Percentiles rank a stretch among this genome's conserved stretches.
These are phyloP conservation scores for Hyperoplus immaculatus DNA, from an alignment of 2,797 vertebrate genomes.

Conservation along the genomic window DNA sequence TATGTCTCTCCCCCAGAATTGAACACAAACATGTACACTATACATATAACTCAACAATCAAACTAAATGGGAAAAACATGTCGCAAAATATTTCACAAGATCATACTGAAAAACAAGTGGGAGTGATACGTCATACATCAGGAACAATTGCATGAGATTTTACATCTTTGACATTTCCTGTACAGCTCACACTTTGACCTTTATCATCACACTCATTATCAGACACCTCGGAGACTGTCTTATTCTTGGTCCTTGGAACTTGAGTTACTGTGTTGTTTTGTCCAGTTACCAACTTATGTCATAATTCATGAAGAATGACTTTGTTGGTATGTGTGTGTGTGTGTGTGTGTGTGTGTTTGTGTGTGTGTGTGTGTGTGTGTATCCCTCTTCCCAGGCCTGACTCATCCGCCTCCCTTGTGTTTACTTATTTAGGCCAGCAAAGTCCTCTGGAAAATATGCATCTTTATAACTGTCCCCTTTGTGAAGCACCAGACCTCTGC, in stretches of 20 bases:
- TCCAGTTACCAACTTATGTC: slow-evolving; percentile 37
- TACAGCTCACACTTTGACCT: no score
- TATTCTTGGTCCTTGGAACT: not conserved
- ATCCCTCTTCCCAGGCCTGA: slow-evolving; percentile 79
- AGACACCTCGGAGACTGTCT: not conserved
- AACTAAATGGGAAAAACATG: no score
- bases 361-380: slow-evolving; percentile 40
- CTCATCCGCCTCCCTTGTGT: slow-evolving; percentile 79
- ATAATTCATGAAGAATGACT: slow-evolving; percentile 28
- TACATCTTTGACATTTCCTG: no score
- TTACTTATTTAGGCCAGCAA: slow-evolving; percentile 83
- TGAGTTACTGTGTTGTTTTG: slow-evolving; percentile 16
- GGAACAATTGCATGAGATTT: no score
- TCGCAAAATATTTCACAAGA: not conserved
- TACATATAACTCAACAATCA: no score
- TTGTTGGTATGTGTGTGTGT: slow-evolving; percentile 23
- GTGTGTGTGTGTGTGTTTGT: slow-evolving; percentile 29
- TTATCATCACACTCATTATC: not conserved
- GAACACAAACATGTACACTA: no score
- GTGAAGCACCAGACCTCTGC: slow-evolving; percentile 89
- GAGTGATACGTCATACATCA: not conserved
- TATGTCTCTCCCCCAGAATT: not conserved
- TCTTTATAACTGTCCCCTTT: slow-evolving; percentile 88
- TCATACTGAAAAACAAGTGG: not conserved
- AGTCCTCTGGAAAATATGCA: slow-evolving; percentile 89